A percentile compares a stretch with the other conserved stretches of the same genome.
phyloP scores from a whole-genome alignment of 2,797 vertebrate genomes.

The Sciaenops ocellatus region DNA sequence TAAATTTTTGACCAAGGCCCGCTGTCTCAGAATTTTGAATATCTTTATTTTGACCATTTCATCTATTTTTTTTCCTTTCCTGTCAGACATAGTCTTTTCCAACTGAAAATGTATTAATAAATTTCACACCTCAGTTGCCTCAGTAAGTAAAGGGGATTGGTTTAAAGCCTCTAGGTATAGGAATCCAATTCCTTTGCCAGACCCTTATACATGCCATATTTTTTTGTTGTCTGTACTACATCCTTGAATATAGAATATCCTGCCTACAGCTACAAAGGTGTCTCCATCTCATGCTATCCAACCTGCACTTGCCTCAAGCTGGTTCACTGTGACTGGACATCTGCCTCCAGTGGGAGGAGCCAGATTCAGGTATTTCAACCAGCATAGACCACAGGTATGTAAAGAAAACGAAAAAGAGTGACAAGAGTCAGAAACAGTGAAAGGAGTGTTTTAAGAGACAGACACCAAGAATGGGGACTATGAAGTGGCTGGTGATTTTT shows the following conservation, averaged over 20 bases:
- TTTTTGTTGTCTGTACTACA: constrained; percentile 1
- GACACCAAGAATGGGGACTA: constrained; percentile 61
- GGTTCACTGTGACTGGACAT: constrained; percentile 66
- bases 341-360: constrained; percentile 63
- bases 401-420: constrained; percentile 49
- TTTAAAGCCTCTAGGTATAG: constrained; percentile 8
- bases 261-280: constrained; percentile 32
- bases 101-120: not conserved
- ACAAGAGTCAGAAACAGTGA: constrained; percentile 38
- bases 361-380: constrained; percentile 64
- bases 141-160: not conserved
- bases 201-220: not conserved
- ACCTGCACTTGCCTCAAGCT: constrained; percentile 41
- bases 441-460: constrained; percentile 27
- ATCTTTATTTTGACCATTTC: not conserved
- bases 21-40: not conserved
- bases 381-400: constrained; percentile 39
- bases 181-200: constrained; percentile 8
- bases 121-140: not conserved
- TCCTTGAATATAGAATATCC: constrained; percentile 50
- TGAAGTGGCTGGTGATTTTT: constrained; percentile 70
- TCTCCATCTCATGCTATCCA: constrained; percentile 29
- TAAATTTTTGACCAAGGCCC: not conserved
- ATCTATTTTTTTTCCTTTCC: not conserved
- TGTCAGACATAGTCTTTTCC: not conserved